These are phyloP conservation scores for Falco berigora DNA, from an alignment of 2,797 vertebrate genomes.

Conservation along the genomic window DNA sequence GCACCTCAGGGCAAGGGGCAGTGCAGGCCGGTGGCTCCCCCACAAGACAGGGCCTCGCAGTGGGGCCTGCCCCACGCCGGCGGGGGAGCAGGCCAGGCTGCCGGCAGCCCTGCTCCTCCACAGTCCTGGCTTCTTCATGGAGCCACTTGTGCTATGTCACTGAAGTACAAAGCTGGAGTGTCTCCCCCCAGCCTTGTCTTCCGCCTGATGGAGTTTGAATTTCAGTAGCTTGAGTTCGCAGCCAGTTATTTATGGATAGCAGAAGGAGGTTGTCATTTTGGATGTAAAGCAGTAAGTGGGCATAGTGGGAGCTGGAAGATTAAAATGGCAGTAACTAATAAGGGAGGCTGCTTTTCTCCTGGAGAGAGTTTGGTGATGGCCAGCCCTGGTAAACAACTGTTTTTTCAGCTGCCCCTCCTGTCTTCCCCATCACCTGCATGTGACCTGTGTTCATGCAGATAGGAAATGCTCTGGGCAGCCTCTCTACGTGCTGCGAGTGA, in stretches of 20 bases:
- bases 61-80: too few relatives aligned
- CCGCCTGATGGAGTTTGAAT: background rate
- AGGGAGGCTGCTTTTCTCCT: background rate
- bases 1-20: fast-evolving
- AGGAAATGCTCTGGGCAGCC: background rate
- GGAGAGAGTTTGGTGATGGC: background rate
- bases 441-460: background rate
- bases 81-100: fast-evolving
- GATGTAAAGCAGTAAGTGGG: background rate
- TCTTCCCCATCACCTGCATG: fast-evolving
- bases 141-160: fast-evolving
- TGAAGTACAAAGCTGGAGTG: background rate
- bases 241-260: background rate
- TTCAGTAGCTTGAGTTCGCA: background rate
- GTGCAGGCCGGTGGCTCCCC: background rate
- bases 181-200: background rate
- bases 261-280: background rate
- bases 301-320: background rate
- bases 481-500: background rate
- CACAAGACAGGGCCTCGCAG: fast-evolving
- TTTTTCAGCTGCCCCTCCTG: background rate
- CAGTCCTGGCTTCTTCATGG: background rate
- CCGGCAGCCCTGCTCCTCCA: background rate
- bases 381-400: background rate
- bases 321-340: background rate